Evolutionary conservation across 2,888 invertebrate genomes (phyloP), one percentile per base, ranked within the genome.

Genomic region (Andrena hattorfiana): DNA sequence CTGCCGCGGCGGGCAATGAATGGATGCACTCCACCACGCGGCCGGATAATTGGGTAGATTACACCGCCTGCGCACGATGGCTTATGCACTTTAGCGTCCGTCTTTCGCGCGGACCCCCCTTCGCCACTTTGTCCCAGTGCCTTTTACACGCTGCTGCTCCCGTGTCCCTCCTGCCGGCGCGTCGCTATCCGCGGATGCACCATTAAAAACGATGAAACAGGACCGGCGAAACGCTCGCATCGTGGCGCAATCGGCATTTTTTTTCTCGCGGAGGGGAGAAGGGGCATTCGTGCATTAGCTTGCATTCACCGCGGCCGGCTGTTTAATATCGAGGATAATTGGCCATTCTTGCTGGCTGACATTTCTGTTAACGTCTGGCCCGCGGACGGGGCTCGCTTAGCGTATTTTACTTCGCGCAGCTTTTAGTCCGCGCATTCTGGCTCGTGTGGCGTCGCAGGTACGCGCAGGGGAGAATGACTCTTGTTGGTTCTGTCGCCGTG

Each of bases 31-130:
- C 68, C 85, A 1, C 42, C 62, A 75, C 68, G 77, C 70, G 73
- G 71, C 71, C 56, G 78, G 85, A 89, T 88, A 87, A 88, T 88
- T 88, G 89, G 87, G 85, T 77, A 89, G 87, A 89, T 89, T 89
- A 83, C 81, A 83, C 75, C 77, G 59, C 72, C 71, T 56, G 56
- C 56, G 23, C 56, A n/a, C 72, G 67, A 70, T 48, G 77, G 63
- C 71, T 77, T 74, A 73, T 85, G 66, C 83, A 83, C 73, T 88
- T 86, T 88, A 84, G 60, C 85, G 77, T 54, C 66, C 59, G 54
- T 69, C 54, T 49, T 51, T 74, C 60, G 72, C 48, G 48, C 54
- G 67, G 64, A 13, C 51, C 69, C 51, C 59, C 60, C 59, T 13
- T 68, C 20, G 26, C 56, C 56, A 56, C 42, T 81, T 78, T 73